These are phyloP conservation scores for Lymantria monacha DNA, from an alignment of 2,888 invertebrate species.

Conservation along the genomic window DNA sequence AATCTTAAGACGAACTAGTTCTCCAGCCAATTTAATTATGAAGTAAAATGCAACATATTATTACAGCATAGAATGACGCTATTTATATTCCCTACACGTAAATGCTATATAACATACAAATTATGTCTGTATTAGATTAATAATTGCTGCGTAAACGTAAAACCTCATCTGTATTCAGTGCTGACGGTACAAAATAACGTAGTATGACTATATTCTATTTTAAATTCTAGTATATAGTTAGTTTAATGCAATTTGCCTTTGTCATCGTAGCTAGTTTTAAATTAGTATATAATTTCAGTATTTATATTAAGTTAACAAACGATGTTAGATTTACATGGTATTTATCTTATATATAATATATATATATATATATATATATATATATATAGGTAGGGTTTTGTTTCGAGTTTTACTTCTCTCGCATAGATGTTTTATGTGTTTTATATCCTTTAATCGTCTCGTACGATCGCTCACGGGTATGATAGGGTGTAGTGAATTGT, in stretches of 20 bases:
- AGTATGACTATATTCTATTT: constrained; percentile 22
- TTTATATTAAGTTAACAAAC: no score
- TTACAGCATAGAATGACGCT: constrained; percentile 25
- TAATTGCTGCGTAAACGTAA: constrained; percentile 54
- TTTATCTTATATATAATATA: no score
- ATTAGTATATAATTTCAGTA: constrained; percentile 11
- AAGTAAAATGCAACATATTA: constrained; percentile 34
- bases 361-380: no score
- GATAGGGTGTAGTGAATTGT: no score
- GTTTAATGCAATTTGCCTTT: constrained; percentile 27
- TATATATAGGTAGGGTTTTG: no score
- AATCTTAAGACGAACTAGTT: no score
- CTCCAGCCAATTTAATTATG: not conserved
- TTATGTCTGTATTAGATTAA: constrained; percentile 51
- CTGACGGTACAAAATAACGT: constrained; percentile 30
- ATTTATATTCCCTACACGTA: constrained; percentile 24
- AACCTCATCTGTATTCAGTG: constrained; percentile 50
- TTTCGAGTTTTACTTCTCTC: no score
- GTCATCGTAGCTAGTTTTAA: constrained; percentile 16
- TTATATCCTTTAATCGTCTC: no score
- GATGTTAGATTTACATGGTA: no score
- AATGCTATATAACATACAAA: constrained; percentile 29
- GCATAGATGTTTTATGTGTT: no score
- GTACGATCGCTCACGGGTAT: no score
- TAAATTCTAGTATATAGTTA: constrained; percentile 22